Evolutionary conservation across 2,797 vertebrate species (phyloP).

Genomic region (Phyllotis vaccarum): DNA sequence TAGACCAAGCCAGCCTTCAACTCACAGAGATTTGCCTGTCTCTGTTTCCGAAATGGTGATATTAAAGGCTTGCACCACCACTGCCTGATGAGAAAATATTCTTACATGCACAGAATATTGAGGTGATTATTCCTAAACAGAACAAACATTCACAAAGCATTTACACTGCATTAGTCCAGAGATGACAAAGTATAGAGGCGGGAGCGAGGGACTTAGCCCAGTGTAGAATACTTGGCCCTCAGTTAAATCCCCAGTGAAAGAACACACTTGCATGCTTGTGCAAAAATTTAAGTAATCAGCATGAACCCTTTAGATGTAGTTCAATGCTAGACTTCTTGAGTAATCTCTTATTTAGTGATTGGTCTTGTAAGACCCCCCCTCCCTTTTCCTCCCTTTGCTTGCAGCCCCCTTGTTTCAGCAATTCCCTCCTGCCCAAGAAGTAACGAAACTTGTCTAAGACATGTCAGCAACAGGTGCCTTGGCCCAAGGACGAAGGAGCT

Average conservation of each 20-base stretch:
- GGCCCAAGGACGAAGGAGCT: too few relatives aligned
- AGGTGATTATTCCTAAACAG: background rate
- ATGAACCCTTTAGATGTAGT: background rate
- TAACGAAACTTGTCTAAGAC: too few relatives aligned
- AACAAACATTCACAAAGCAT: background rate
- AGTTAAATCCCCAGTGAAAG: background rate
- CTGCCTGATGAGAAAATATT: background rate
- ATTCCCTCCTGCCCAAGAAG: too few relatives aligned
- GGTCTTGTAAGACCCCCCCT: too few relatives aligned
- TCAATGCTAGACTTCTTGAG: background rate
- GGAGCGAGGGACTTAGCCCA: background rate
- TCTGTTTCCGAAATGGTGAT: background rate
- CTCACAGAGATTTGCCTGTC: background rate
- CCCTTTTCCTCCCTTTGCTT: too few relatives aligned
- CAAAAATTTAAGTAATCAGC: background rate
- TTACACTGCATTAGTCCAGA: background rate
- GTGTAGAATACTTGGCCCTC: background rate
- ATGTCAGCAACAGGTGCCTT: too few relatives aligned
- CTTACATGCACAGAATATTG: background rate
- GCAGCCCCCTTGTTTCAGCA: too few relatives aligned
- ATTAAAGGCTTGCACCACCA: background rate
- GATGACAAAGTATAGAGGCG: background rate
- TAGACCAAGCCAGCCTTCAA: too few relatives aligned
- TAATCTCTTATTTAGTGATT: background rate
- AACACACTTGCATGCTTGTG: background rate